Evolutionary conservation across 2,797 vertebrate species (phyloP), one percentile per base, ranked within the genome.

Genomic region (Galaxias olidus): DNA sequence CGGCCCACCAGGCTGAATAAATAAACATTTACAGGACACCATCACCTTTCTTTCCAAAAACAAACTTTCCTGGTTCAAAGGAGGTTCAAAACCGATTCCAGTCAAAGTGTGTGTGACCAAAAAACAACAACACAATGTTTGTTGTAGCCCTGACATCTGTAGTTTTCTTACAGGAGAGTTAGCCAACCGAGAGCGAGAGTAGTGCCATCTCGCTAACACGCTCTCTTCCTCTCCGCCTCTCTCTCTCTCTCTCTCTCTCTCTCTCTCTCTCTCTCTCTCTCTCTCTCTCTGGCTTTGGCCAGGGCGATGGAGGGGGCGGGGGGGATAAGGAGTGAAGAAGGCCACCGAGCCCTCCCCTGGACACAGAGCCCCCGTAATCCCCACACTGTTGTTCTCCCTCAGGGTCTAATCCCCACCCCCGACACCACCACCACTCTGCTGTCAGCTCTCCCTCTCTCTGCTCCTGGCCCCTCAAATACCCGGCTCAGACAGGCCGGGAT

Each of bases 11-110:
- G 68, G 70, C 10, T 46, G 60, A 71, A 77, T 75, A 63, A 84
- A 85, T 84, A 76, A 61, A 69, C 73, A 89, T 83, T 80, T 76
- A 77, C 30, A 30, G 30, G 30, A 30, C 30, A 30, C 30, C 2
- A 30, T 30, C 30, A 30, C 30, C 6, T 30, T 6, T 3, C 3
- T 30, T 30, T 6, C 2, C 3, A 30, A 30, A 2, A 30, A 2
- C 30, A 30, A 6, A 2, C 2, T 30, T 2, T 30, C 30, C 30
- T 30, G 30, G 30, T 30, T 30, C 2, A 2, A 6, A 30, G 30
- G 30, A 30, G 30, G 30, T 3, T 30, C 30, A 30, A 30, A 30
- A 30, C 30, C 2, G 2, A 30, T 30, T 30, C 30, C 2, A 30
- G 30, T 30, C 30, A 30, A 30, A 30, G 2, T 30, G 30, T 30